Evolutionary conservation across 2,888 invertebrate species (phyloP).

Genomic region (Melinopterus prodromus): DNA sequence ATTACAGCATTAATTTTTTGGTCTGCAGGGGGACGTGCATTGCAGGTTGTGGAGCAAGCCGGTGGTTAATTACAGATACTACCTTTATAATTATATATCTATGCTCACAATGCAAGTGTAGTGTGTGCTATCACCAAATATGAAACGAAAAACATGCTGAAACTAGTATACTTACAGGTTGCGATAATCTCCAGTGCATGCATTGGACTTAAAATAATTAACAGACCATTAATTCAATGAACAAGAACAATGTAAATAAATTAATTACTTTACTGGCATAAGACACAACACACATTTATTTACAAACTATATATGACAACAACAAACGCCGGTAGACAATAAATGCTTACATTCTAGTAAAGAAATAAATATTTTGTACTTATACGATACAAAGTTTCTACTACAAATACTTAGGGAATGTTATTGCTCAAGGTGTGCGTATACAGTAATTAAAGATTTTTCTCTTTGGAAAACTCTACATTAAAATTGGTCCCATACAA

Average conservation of each 20-base stretch:
- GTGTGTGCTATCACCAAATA: conserved; percentile 22
- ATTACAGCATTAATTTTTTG: conserved; percentile 30
- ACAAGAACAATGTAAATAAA: background rate
- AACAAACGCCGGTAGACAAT: background rate
- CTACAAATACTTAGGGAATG: background rate
- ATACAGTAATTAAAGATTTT: background rate
- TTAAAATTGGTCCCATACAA: background rate
- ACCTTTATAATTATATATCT: background rate
- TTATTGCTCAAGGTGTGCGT: background rate
- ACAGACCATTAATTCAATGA: conserved; percentile 49
- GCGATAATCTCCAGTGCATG: conserved; percentile 90
- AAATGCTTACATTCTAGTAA: conserved; percentile 25
- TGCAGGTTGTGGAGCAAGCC: conserved; percentile 23
- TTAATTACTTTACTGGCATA: background rate
- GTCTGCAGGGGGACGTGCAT: conserved; percentile 25
- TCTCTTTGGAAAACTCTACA: background rate
- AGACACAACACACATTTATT: background rate
- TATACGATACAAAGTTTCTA: background rate
- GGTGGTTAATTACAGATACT: conserved; percentile 6
- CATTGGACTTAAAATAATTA: conserved; percentile 74
- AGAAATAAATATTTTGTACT: background rate
- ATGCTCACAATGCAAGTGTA: conserved; percentile 23
- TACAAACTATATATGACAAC: conserved; percentile 21
- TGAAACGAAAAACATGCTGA: conserved; percentile 29
- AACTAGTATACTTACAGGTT: conserved; percentile 80